These are phyloP conservation scores for Mirza zaza DNA, from an alignment of 2,113 vertebrate species.

Conservation along the genomic window DNA sequence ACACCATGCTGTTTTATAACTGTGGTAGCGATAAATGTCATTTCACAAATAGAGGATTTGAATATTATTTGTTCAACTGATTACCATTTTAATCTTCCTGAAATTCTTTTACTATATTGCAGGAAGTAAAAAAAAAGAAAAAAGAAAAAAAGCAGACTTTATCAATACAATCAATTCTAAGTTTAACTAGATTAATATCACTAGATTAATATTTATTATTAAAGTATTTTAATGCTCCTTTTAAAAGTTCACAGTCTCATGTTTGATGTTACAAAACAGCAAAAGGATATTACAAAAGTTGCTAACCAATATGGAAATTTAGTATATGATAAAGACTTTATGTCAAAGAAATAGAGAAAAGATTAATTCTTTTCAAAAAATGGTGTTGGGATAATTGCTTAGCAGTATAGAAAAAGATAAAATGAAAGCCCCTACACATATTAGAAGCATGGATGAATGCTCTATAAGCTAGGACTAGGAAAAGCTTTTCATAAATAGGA, in stretches of 20 bases:
- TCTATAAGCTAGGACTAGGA: not conserved
- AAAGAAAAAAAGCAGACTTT: not conserved
- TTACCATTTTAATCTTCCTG: constrained; percentile 38
- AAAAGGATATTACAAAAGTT: not conserved
- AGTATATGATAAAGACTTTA: not conserved
- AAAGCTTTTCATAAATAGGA: constrained; percentile 2
- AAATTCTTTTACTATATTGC: not conserved
- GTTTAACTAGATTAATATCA: not conserved
- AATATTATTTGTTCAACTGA: constrained; percentile 24
- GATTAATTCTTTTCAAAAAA: not conserved
- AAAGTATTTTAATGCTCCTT: not conserved
- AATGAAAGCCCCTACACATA: not conserved
- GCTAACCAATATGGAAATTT: not conserved
- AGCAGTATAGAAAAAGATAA: not conserved
- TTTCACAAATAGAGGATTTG: not conserved
- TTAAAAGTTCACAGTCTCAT: not conserved
- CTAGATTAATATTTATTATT: not conserved
- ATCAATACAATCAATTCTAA: constrained; percentile 28
- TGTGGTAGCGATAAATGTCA: not conserved
- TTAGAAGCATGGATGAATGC: not conserved
- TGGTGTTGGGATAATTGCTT: not conserved
- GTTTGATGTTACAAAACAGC: not conserved
- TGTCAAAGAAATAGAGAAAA: constrained; percentile 16
- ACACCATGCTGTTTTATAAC: not conserved
- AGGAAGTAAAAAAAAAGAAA: constrained; percentile 15